Evolutionary conservation across 2,888 invertebrate species (phyloP).

Genomic region (Choristoneura rosaceana): DNA sequence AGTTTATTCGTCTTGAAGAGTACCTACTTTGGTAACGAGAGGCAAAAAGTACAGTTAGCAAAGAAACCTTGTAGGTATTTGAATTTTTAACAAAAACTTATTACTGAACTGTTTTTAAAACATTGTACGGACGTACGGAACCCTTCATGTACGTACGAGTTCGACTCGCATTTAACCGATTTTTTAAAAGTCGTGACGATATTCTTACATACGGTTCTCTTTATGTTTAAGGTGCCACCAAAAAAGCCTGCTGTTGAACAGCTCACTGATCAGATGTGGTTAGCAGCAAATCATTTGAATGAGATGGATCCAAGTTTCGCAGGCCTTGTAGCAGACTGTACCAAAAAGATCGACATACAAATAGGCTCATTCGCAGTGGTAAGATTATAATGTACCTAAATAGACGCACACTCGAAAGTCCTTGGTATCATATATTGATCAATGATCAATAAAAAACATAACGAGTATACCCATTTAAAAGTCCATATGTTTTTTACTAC

Average conservation of each 20-base stretch:
- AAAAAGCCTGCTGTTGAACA: constrained; percentile 87
- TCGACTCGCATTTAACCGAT: no score
- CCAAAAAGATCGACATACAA: constrained; percentile 82
- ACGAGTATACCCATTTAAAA: not conserved
- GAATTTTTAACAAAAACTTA: no score
- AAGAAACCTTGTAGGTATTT: no score
- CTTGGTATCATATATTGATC: not conserved
- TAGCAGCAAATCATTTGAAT: constrained; percentile 87
- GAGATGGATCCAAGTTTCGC: constrained; percentile 83
- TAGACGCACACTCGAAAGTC: no score
- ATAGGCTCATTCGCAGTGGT: constrained; percentile 87
- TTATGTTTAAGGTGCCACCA: constrained; percentile 62
- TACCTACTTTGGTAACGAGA: no score
- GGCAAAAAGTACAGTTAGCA: no score
- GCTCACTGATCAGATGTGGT: constrained; percentile 90
- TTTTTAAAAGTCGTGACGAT: no score
- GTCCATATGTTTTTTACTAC: constrained; percentile 19
- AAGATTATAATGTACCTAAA: constrained; percentile 44
- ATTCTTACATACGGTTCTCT: not conserved
- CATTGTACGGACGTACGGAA: no score
- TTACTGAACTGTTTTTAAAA: no score
- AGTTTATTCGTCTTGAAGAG: no score
- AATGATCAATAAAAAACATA: not conserved
- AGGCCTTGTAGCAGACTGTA: constrained; percentile 82
- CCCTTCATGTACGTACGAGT: no score